Percentiles rank a stretch among this genome's conserved stretches.
Evolutionary conservation across 1,140 invertebrate species (phyloP).

Genomic region (Sitodiplosis mosellana): DNA sequence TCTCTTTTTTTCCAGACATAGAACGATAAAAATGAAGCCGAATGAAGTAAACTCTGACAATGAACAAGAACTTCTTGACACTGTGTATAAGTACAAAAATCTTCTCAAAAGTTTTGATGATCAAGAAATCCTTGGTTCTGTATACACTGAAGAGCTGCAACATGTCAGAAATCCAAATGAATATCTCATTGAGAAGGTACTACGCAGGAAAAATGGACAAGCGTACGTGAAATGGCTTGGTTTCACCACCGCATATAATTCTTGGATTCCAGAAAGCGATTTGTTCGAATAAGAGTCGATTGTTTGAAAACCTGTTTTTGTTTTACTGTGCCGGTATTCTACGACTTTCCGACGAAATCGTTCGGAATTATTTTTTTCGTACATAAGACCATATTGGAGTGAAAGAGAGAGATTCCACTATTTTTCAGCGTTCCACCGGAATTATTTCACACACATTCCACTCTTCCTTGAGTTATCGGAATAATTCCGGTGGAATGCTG

Average conservation of each 20-base stretch:
- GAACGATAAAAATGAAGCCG: slow-evolving; percentile 25
- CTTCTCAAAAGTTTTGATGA: slow-evolving; percentile 14
- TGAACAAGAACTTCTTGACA: slow-evolving; percentile 10
- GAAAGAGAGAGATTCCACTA: no score
- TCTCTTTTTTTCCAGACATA: slow-evolving; percentile 16
- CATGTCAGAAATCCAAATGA: slow-evolving; percentile 14
- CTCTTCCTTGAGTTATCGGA: no score
- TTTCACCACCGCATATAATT: slow-evolving; percentile 13
- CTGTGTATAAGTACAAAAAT: slow-evolving; percentile 13
- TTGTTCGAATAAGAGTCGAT: background rate
- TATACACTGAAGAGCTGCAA: slow-evolving; percentile 20
- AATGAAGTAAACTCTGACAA: slow-evolving; percentile 15
- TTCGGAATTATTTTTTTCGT: no score
- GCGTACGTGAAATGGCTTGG: slow-evolving; percentile 22
- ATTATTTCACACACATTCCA: no score
- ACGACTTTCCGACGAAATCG: no score
- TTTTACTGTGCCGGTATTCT: no score
- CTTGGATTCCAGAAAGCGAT: slow-evolving; percentile 13
- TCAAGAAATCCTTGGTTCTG: slow-evolving; percentile 15
- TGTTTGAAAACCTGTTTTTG: no score
- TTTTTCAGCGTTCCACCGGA: no score
- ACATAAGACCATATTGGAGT: no score
- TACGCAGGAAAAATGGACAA: slow-evolving; percentile 12
- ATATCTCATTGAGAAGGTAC: slow-evolving; percentile 21
- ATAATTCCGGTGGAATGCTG: no score